Base-by-base conservation (phyloP, 2,113 vertebrate genomes). In the Equus quagga region DNA sequence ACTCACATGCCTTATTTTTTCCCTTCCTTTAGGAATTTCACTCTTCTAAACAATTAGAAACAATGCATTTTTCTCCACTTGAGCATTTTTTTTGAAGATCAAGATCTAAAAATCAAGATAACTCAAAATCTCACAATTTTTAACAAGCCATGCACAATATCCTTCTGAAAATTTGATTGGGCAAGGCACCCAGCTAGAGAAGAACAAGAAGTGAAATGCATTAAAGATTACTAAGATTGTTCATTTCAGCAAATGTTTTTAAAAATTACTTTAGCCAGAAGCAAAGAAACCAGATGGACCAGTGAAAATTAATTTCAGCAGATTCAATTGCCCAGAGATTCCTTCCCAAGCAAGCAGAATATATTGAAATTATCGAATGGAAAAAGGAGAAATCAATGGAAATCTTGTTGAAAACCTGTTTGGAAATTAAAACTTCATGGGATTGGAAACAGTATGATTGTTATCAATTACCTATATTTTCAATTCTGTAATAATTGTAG, bases 241-340 rank as follows among this genome's bases (percentile, higher is more conserved):
- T 93, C 49, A 91, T 7, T 75, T 82, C 92, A 86, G n/a, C 44
- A 83, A 96, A 85, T 65, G 58, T 58, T 92, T 92, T 96, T 46
- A 19, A 91, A 90, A 90, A 60, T 84, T 76, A 89, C 31, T 64
- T 75, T 70, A 84, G 76, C 26, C 26, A 62, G 14, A 70, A 94
- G 76, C 44, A 89, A 49, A 79, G 46, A 96, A 93, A 60, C 11
- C 69, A 73, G 44, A 90, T 33, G 6, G 80, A 75, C 46, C 69
- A 75, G 21, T 80, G 75, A 97, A 96, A 96, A 90, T 90, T 90
- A 92, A 64, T 94, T 51, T 69, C 65, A 60, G 44, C 70, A 79
- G 33, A 90, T 87, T 96, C 21, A n/a, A 58, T 64, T 64, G 33
- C 18, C 28, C 26, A 83, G 60, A 62, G 73, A 56, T 78, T 89